phyloP scores from a whole-genome alignment of 2,113 vertebrate genomes.

The Panthera tigris region DNA sequence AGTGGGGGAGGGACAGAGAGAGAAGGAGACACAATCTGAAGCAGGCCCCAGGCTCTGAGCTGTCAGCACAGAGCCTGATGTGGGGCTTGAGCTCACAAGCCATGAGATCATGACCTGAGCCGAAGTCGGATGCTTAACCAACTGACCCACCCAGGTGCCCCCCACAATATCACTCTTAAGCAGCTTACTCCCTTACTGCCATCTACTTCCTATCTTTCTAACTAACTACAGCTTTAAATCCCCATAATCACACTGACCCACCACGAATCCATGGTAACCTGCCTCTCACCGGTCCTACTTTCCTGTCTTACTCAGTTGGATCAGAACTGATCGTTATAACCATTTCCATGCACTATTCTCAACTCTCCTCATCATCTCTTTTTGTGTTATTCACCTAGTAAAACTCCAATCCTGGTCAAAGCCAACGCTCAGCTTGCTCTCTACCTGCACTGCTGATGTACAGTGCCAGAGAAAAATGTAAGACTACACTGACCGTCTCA shows the following conservation, averaged over 20 bases:
- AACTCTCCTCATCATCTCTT: not conserved
- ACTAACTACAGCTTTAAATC: not conserved
- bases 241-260: not conserved
- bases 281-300: not conserved
- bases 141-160: no score
- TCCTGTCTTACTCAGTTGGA: not conserved
- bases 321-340: not conserved
- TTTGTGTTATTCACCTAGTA: not conserved
- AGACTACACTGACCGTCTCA: not conserved
- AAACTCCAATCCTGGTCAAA: not conserved
- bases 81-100: no score
- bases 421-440: not conserved
- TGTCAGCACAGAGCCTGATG: no score
- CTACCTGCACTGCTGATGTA: not conserved
- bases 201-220: not conserved
- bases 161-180: not conserved
- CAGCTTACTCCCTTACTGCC: not conserved
- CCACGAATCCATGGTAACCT: not conserved
- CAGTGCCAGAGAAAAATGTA: not conserved
- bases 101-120: no score
- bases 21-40: no score
- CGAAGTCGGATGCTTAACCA: no score
- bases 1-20: no score
- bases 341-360: not conserved
- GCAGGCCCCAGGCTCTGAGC: no score